phyloP scores from a whole-genome alignment of 2,888 invertebrate species.

The Eristalinus aeneus region DNA sequence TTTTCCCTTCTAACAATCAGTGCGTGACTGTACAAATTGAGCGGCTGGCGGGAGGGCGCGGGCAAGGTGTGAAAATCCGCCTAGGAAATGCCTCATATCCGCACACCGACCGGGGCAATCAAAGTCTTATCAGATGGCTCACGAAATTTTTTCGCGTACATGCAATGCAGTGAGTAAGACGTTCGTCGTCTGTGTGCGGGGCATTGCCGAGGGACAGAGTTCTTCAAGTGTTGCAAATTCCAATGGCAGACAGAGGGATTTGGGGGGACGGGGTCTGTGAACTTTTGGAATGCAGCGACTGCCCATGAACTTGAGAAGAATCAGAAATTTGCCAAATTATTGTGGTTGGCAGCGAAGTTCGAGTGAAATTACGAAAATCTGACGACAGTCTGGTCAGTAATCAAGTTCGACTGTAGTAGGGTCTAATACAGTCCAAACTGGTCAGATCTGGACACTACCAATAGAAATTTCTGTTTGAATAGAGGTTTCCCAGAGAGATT shows the following conservation, averaged over 20 bases:
- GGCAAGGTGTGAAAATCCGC: constrained; percentile 50
- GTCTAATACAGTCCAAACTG: no score
- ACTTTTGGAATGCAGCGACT: neutral
- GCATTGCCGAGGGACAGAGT: neutral
- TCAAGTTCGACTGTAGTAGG: no score
- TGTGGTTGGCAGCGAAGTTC: no score
- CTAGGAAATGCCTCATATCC: constrained; percentile 69
- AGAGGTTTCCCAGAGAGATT: no score
- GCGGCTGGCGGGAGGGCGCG: neutral
- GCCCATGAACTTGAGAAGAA: no score
- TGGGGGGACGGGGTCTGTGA: neutral
- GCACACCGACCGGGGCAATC: constrained; percentile 59
- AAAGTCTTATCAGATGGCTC: constrained; percentile 62
- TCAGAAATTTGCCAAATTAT: no score
- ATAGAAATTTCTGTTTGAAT: no score
- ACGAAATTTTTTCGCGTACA: constrained; percentile 39
- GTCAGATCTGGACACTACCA: no score
- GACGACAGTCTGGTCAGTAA: no score
- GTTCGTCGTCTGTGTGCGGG: neutral
- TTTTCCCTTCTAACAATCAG: neutral
- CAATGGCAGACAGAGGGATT: neutral
- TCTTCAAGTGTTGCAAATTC: neutral
- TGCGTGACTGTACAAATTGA: constrained; percentile 7
- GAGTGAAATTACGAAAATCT: no score
- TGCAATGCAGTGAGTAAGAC: constrained; percentile 42